Percentiles rank a stretch among this genome's conserved stretches.
Conservation (phyloP, 2,113 vertebrate genomes). For the Sorex fumeus region DNA sequence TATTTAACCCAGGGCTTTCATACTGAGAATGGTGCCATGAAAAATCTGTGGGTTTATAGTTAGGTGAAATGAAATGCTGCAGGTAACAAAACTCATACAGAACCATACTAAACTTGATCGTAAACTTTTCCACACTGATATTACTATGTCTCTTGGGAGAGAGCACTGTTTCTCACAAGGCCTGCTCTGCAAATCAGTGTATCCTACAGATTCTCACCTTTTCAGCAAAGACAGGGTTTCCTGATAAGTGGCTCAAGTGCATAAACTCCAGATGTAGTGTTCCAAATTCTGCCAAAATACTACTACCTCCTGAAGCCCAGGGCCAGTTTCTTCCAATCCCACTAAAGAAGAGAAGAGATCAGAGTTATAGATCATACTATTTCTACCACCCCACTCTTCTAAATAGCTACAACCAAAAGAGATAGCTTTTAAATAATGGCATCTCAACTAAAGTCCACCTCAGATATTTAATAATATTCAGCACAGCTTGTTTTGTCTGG, state of each 20-base stretch:
- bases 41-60: background rate
- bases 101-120: background rate
- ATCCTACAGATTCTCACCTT: conserved; percentile 91
- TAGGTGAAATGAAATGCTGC: background rate
- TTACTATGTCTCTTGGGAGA: conserved; percentile 9
- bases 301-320: conserved; percentile 99
- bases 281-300: conserved; percentile 98
- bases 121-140: background rate
- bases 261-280: conserved; percentile 98
- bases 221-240: conserved; percentile 95
- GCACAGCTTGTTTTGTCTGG: background rate
- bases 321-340: conserved; percentile 98
- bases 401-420: background rate
- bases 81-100: background rate
- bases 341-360: conserved; percentile 86
- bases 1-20: background rate
- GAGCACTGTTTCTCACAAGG: background rate
- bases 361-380: conserved; percentile 19
- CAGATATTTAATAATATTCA: background rate
- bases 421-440: background rate
- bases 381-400: background rate
- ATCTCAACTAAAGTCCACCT: background rate
- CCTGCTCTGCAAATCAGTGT: background rate
- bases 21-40: rapidly evolving
- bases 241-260: conserved; percentile 96